Base-by-base conservation (phyloP, 2,888 invertebrate genomes). In the Trachelus iudaicus region DNA sequence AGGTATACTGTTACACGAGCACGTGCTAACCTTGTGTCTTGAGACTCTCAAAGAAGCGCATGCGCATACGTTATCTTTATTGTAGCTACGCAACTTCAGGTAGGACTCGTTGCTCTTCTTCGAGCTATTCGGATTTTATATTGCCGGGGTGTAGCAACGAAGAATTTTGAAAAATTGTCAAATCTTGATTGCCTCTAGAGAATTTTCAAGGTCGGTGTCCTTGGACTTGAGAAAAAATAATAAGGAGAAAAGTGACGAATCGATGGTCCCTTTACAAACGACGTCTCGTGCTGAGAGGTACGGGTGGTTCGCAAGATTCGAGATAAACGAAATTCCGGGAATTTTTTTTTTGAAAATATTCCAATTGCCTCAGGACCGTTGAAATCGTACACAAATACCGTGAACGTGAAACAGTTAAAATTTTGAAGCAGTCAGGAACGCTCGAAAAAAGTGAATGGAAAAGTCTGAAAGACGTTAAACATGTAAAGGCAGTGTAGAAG, bases 11-110 rank as follows among this genome's bases (percentile, higher is more conserved):
- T 35, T 35, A 34, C 34, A 35, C n/a, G 74, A 74, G 69, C 74
- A 75, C 77, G 75, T 75, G 74, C 74, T 74, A 74, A 77, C 77
- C 77, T 77, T 77, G 68, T 77, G 77, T 69, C 69, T 77, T 75
- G 68, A 69, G 77, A 37, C 69, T 33, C 71, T 31, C 30, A 31
- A 31, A 71, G 71, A 71, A 33, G 71, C 71, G 71, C 71, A 33
- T 30, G 33, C 40, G 40, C 40, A 56, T 56, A 56, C 6, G 40
- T 56, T 56, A 56, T 56, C 23, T 56, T 23, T 56, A 56, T 56
- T 56, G 9, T 9, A 56, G 23, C 23, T 56, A 23, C 15, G 40
- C 23, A 56, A 56, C 23, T 56, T 56, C 40, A 56, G 23, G 40
- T 15, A 15, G 40, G 40, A 56, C 40, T 23, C 2, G 40, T 56